phyloP scores from a whole-genome alignment of 2,888 invertebrate species.

The Cancer borealis region DNA sequence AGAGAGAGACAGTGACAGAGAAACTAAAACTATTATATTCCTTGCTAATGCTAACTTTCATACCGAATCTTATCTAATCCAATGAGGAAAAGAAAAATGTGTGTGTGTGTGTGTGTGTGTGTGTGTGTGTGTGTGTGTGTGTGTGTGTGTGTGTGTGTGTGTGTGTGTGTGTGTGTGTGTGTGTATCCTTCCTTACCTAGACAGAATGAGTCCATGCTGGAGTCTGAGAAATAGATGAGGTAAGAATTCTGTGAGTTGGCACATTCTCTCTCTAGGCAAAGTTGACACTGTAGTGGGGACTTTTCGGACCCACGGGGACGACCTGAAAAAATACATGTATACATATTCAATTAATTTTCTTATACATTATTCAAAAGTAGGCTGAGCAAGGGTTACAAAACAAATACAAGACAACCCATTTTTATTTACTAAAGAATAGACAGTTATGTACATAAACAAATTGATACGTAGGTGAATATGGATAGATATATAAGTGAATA shows the following conservation, averaged over 20 bases:
- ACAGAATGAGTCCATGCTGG: not conserved
- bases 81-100: not conserved
- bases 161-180: constrained; percentile 12
- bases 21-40: not conserved
- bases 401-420: too few relatives aligned
- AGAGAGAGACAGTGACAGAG: not conserved
- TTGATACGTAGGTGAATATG: not conserved
- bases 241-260: constrained; percentile 61
- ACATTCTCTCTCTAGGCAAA: constrained; percentile 66
- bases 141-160: not conserved
- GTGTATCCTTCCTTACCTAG: not conserved
- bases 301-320: constrained; percentile 67
- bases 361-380: too few relatives aligned
- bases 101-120: not conserved
- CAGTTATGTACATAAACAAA: not conserved
- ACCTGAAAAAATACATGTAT: constrained; percentile 18
- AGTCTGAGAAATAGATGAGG: constrained; percentile 61
- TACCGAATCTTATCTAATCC: too few relatives aligned
- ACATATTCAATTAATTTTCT: too few relatives aligned
- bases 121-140: not conserved
- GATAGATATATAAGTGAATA: not conserved
- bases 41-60: too few relatives aligned
- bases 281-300: constrained; percentile 63
- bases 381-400: too few relatives aligned
- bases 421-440: not conserved